These are phyloP conservation scores for Macaca mulatta DNA, from an alignment of 2,113 vertebrate species.

Conservation along the genomic window DNA sequence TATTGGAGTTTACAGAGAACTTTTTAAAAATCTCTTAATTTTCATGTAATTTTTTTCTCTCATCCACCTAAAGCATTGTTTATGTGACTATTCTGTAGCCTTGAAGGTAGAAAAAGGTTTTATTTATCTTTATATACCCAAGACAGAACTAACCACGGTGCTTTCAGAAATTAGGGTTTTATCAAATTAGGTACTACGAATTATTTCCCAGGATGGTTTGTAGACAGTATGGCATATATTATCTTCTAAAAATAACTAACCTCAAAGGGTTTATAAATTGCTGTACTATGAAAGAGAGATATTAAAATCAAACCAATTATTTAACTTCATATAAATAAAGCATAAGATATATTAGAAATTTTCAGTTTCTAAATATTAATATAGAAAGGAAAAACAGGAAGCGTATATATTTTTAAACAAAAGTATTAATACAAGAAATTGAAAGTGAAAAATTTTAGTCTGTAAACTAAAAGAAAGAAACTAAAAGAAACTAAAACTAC, in stretches of 20 bases:
- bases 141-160: not conserved
- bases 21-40: not conserved
- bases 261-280: not conserved
- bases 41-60: not conserved
- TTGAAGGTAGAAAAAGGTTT: not conserved
- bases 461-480: not conserved
- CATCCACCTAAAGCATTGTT: not conserved
- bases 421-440: not conserved
- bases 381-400: not conserved
- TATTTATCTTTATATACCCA: not conserved
- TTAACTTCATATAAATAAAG: not conserved
- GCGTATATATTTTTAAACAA: not conserved
- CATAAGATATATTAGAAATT: not conserved
- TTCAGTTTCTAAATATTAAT: not conserved
- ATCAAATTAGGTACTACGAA: not conserved
- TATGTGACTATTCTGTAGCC: not conserved
- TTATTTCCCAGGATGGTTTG: not conserved
- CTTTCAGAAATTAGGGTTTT: not conserved
- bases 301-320: not conserved
- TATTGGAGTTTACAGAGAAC: not conserved
- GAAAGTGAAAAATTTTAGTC: not conserved
- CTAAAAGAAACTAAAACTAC: too few relatives aligned
- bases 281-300: not conserved
- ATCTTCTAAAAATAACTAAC: not conserved
- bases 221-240: not conserved